Evolutionary conservation across 1,140 invertebrate genomes (phyloP), one percentile per base, ranked within the genome.

Genomic region (Carcinoscorpius rotundicauda): DNA sequence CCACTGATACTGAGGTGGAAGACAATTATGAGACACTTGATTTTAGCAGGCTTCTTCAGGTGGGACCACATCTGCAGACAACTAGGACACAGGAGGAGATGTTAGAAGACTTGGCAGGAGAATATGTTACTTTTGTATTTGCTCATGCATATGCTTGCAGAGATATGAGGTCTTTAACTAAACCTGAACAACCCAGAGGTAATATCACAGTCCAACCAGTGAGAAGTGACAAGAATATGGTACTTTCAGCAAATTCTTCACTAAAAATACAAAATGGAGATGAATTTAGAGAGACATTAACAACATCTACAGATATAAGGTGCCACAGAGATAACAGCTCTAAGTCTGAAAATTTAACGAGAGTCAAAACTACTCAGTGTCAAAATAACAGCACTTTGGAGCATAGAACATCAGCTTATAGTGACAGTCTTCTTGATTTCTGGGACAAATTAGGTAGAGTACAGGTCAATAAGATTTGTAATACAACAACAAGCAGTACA

Each of bases 1-100:
- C 82, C 5, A 78, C 78, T 4, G 79, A 80, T 60, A 76, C 75
- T 52, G 81, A 81, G 66, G 75, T 74, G 51, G 82, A 84, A 63
- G 82, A 76, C 5, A 29, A 50, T 11, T 11, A 51, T n/a, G 61
- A 62, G 11, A 51, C n/a, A 52, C 6, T 64, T 1, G 62, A 66
- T 58, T 58, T 58, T 0, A 60, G 60, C 10, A 52, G 61, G 10
- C 11, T 59, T 48, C 11, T 48, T 5, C 61, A 65, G 8, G 63
- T 61, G 6, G 48, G 60, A n/a, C 52, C 56, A 8, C 29, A 29
- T 29, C 29, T 29, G 29, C 58, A 64, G 8, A 57, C 62, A 0
- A 8, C 53, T 6, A 55, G 53, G n/a, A 55, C 6, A 8, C 6
- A n/a, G n/a, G n/a, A 8, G 6, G 6, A 6, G 6, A n/a, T 6